Conservation (phyloP, 1,140 invertebrate genomes). For the Gonioctena quinquepunctata region DNA sequence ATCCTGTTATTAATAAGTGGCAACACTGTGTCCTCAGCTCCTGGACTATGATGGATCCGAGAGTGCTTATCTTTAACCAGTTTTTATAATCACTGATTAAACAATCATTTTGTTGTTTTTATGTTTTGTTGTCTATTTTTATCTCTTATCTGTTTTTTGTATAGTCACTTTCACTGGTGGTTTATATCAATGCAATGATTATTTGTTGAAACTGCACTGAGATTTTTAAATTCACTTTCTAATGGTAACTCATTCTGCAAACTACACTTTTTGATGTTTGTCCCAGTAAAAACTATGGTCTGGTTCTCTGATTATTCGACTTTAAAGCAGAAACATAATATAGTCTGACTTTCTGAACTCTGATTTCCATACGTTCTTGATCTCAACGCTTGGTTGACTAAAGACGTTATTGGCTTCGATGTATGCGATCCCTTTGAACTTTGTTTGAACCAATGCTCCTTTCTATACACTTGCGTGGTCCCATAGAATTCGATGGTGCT, state of each 20-base stretch:
- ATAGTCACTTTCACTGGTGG: neutral
- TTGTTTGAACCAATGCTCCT: too few relatives aligned
- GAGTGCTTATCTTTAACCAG: neutral
- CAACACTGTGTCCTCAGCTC: neutral
- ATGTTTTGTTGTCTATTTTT: neutral
- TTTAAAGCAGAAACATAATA: neutral
- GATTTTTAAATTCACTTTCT: neutral
- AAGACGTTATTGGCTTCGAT: too few relatives aligned
- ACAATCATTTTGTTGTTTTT: neutral
- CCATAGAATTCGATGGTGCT: too few relatives aligned
- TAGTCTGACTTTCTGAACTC: too few relatives aligned
- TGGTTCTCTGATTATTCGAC: neutral
- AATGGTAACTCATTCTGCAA: neutral
- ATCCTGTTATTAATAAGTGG: neutral
- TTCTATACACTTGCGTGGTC: too few relatives aligned
- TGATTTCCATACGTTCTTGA: too few relatives aligned
- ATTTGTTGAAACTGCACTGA: neutral
- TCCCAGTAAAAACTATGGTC: conserved; percentile 6
- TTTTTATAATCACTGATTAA: conserved; percentile 7
- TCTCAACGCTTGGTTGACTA: too few relatives aligned
- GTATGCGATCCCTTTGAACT: too few relatives aligned
- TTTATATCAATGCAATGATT: neutral
- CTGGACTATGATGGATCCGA: conserved; percentile 7
- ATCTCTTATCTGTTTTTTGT: neutral
- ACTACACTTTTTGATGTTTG: conserved; percentile 4